Evolutionary conservation across 2,888 invertebrate genomes (phyloP), one percentile per base, ranked within the genome.

Genomic region (Aethes cnicana): DNA sequence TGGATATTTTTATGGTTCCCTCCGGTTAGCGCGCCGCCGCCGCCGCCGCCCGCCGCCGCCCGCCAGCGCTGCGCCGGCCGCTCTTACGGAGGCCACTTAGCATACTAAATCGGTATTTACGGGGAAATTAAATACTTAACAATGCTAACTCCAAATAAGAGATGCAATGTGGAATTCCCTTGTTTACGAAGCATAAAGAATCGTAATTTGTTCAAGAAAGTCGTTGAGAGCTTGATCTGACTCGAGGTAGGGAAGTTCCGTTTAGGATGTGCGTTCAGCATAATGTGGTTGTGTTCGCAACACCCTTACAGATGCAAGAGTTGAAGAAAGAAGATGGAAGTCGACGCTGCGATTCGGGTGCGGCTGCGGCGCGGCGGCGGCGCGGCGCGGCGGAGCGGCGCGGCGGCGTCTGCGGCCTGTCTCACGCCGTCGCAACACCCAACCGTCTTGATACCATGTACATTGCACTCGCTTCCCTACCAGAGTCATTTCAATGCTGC

Each of bases 221-320:
- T 72, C 69, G 78, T 75, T 75, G 80, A 81, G 87, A 79, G 76
- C 66, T 61, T 57, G 80, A 77, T 71, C 68, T 87, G 88, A 88
- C 87, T 89, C 84, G 72, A 60, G 79, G 83, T 80, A 81, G 71
- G 84, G 85, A 87, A 88, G 87, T 75, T 70, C 73, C 69, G 66
- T 68, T 68, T 81, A 84, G 87, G 89, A 77, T 71, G 76, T 79
- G 79, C 77, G 88, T 81, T 85, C 88, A 87, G 81, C 85, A 89
- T 89, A 88, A 89, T 88, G 83, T 87, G 88, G 89, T 85, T 86
- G 85, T 85, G 80, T 87, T 84, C 88, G 84, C 88, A 87, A 87
- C 78, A 77, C 87, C 85, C 87, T 89, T 89, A 76, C 89, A 89
- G 89, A 77, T 89, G 81, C 80, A 83, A 84, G 84, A 74, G 60